Evolutionary conservation across 2,113 vertebrate species (phyloP).

Genomic region (Pyxicephalus adspersus): DNA sequence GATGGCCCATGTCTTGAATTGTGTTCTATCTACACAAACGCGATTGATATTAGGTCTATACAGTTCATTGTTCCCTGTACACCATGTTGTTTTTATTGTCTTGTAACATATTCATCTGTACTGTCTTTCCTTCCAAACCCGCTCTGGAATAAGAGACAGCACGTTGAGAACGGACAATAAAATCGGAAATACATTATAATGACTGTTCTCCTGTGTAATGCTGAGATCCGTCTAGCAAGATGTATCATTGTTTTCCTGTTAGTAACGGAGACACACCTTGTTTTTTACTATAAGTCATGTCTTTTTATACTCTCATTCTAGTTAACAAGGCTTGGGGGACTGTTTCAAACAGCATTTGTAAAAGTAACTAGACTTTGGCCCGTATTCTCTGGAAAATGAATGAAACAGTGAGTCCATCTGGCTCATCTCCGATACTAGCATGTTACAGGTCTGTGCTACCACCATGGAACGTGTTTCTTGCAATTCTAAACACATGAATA

Average conservation of each 20-base stretch:
- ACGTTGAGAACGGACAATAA: neutral
- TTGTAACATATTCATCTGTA: neutral
- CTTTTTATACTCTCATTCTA: conserved; percentile 14
- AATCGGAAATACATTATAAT: conserved; percentile 28
- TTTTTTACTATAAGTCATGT: conserved; percentile 15
- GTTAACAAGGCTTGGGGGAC: conserved; percentile 34
- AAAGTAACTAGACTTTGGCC: neutral
- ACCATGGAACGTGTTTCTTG: conserved; percentile 11
- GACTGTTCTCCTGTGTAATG: neutral
- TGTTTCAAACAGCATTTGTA: neutral
- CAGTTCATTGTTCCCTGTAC: neutral
- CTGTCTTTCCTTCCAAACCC: neutral
- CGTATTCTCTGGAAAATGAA: neutral
- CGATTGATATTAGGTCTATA: neutral
- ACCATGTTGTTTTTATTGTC: neutral
- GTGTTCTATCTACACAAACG: too few relatives aligned
- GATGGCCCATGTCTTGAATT: too few relatives aligned
- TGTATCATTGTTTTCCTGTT: conserved; percentile 11
- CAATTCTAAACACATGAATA: neutral
- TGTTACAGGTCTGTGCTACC: neutral
- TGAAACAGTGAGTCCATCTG: conserved; percentile 7
- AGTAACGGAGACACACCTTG: conserved; percentile 33
- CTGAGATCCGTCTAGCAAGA: neutral
- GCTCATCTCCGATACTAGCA: conserved; percentile 2
- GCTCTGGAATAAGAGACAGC: neutral